These are phyloP conservation scores for Anastatus disparis DNA, from an alignment of 1,140 invertebrate genomes.

Conservation along the genomic window DNA sequence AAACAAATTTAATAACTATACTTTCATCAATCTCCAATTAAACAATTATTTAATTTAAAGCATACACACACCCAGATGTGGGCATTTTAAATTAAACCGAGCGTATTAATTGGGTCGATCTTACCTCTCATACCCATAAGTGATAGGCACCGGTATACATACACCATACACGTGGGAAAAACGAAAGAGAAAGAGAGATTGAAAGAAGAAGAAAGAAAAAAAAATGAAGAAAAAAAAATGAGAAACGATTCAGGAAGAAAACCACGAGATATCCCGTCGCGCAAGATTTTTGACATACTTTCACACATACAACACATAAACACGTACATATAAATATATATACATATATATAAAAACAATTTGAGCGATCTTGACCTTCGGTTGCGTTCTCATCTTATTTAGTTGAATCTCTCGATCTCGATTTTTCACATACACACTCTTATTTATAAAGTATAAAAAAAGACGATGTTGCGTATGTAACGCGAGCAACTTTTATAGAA, in stretches of 20 bases:
- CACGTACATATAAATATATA: background rate
- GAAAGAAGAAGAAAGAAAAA: conserved; percentile 7
- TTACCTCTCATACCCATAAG: too few relatives aligned
- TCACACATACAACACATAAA: conserved; percentile 42
- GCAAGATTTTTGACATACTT: conserved; percentile 66
- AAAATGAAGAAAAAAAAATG: conserved; percentile 30
- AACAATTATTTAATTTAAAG: too few relatives aligned
- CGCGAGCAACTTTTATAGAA: conserved; percentile 6
- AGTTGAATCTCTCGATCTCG: background rate
- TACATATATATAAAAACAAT: background rate
- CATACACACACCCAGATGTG: too few relatives aligned
- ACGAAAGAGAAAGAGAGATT: conserved; percentile 30
- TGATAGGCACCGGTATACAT: too few relatives aligned
- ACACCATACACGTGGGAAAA: conserved; percentile 20
- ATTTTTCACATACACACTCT: background rate
- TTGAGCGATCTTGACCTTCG: conserved; percentile 45
- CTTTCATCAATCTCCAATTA: too few relatives aligned
- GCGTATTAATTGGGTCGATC: background rate
- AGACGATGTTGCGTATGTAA: too few relatives aligned
- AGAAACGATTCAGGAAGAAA: conserved; percentile 31
- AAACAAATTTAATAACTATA: too few relatives aligned
- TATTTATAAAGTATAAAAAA: too few relatives aligned
- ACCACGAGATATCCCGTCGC: conserved; percentile 43
- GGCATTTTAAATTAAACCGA: background rate
- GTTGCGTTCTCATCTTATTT: background rate